Conservation (phyloP, 2,888 invertebrate genomes). For the Cantharis rustica region DNA sequence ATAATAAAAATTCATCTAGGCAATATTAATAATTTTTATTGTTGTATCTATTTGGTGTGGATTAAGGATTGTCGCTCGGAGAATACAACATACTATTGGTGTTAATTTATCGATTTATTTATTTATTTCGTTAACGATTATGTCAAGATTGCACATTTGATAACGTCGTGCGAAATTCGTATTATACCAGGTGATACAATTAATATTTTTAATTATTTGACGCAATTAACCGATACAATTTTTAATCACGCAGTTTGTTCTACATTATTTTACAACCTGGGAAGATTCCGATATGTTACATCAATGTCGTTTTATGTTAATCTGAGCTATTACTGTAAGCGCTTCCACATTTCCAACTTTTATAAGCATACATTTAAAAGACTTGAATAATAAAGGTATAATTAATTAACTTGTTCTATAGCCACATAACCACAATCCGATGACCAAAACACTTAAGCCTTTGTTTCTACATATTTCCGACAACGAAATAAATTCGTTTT, state of each 20-base stretch:
- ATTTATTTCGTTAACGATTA: background rate
- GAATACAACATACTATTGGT: background rate
- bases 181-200: background rate
- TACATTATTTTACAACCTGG: background rate
- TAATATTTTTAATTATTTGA: background rate
- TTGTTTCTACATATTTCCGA: slow-evolving; percentile 12
- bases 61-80: no score
- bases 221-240: background rate
- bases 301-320: slow-evolving; percentile 3
- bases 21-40: background rate
- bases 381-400: slow-evolving; percentile 14
- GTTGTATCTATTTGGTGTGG: no score
- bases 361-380: slow-evolving; percentile 3
- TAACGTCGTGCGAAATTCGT: background rate
- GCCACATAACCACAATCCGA: slow-evolving; percentile 19
- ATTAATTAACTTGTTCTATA: slow-evolving; percentile 30
- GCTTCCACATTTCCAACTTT: slow-evolving; percentile 14
- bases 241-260: background rate
- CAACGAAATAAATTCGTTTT: background rate
- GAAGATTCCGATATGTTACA: background rate
- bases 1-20: background rate
- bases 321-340: slow-evolving; percentile 6
- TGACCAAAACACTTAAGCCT: slow-evolving; percentile 20
- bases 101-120: background rate
- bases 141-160: background rate